Conservation (phyloP, 2,888 invertebrate species). For the Tetragnatha montana region DNA sequence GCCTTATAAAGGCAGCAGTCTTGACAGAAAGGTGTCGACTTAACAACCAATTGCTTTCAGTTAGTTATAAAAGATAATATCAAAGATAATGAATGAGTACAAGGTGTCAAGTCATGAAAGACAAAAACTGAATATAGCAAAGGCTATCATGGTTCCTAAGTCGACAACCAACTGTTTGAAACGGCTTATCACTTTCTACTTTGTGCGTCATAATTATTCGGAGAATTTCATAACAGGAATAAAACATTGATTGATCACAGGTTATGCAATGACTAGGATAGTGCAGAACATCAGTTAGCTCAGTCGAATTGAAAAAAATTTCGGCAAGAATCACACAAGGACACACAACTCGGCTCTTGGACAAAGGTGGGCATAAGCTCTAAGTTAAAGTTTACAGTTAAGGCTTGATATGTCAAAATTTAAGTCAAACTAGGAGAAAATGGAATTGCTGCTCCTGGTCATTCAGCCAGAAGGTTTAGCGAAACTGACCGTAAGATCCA, state of each 20-base stretch:
- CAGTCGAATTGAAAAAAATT: background rate
- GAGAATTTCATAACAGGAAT: slow-evolving; percentile 58
- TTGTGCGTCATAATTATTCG: slow-evolving; percentile 62
- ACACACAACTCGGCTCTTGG: slow-evolving; percentile 48
- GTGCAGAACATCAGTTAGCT: slow-evolving; percentile 1
- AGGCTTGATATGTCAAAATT: background rate
- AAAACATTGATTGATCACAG: slow-evolving; percentile 60
- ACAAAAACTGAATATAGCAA: background rate
- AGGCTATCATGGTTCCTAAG: background rate
- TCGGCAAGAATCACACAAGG: slow-evolving; percentile 38
- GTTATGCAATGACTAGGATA: slow-evolving; percentile 69
- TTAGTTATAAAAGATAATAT: too few relatives aligned
- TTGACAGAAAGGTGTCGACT: too few relatives aligned
- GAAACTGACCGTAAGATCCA: too few relatives aligned
- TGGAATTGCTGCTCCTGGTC: background rate
- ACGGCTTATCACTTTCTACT: background rate
- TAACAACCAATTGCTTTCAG: too few relatives aligned
- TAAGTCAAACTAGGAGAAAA: background rate
- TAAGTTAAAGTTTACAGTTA: slow-evolving; percentile 18
- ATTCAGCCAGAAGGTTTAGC: too few relatives aligned
- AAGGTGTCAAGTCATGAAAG: too few relatives aligned
- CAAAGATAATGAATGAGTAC: too few relatives aligned
- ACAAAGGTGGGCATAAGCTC: slow-evolving; percentile 60
- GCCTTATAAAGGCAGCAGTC: too few relatives aligned
- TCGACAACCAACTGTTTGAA: background rate